Evolutionary conservation across 2,113 vertebrate genomes (phyloP), one percentile per base, ranked within the genome.

Genomic region (Paraplagusia blochii): DNA sequence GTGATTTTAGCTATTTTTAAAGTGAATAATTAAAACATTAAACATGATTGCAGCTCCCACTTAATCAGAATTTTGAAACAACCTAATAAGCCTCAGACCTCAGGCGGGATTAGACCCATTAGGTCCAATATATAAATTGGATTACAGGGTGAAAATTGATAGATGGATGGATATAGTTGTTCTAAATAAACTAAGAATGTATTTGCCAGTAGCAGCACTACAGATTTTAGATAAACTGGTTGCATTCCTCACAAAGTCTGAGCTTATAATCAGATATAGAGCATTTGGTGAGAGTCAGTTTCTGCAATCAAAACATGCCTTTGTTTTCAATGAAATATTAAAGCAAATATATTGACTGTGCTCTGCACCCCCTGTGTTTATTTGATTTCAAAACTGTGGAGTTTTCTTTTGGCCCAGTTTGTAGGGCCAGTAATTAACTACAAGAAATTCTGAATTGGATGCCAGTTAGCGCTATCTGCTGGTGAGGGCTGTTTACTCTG

Each of bases 1-100:
- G 70, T 66, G 2, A 81, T 84, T 86, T 81, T 83, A 74, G 78
- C 84, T 71, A 77, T 85, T 85, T 86, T 86, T 85, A 87, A 84
- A 88, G 64, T 64, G 76, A 85, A 85, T 88, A 80, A 75, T 16
- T 57, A 69, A 78, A 82, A 83, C 82, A 76, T 72, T 76, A 79
- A 84, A 68, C 70, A 60, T 58, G 52, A 81, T 79, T 13, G 45
- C 57, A 63, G 80, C 77, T 33, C 49, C 76, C 69, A 76, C 80
- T 76, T 77, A 80, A 82, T 48, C 68, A 60, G 79, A 79, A 76
- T 87, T 79, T 85, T 59, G 81, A 85, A 87, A 83, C 76, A 83
- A 82, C 61, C 81, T 84, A 64, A 53, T 85, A 83, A 88, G 80
- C 68, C 67, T 62, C n/a, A 22, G 59, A 60, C 67, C 79, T 82